Evolutionary conservation across 2,797 vertebrate species (phyloP).

Genomic region (Mormyrops attenuatus): DNA sequence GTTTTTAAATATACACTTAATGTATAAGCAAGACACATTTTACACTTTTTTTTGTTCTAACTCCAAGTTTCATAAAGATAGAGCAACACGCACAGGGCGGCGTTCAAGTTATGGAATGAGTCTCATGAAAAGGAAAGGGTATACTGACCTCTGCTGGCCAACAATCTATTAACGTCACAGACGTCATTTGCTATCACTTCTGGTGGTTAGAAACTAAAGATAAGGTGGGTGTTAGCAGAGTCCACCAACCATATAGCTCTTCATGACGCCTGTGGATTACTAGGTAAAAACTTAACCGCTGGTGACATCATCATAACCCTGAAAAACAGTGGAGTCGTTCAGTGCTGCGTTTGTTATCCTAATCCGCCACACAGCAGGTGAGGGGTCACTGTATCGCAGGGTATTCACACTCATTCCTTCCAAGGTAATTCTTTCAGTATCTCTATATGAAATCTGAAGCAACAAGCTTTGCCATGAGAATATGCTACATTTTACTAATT

Average conservation of each 20-base stretch:
- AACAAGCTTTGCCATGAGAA: not conserved
- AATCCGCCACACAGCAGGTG: not conserved
- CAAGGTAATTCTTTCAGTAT: not conserved
- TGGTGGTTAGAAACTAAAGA: not conserved
- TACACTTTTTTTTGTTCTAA: not conserved
- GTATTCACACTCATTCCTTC: not conserved
- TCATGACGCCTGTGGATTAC: not conserved
- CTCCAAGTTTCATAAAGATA: not conserved
- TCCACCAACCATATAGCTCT: not conserved
- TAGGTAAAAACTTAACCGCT: not conserved
- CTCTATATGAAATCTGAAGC: not conserved
- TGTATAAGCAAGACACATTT: not conserved
- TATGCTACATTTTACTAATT: not conserved
- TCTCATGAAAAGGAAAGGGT: slow-evolving; percentile 30
- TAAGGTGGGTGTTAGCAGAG: not conserved
- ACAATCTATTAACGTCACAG: not conserved
- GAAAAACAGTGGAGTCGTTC: not conserved
- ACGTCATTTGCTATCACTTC: not conserved
- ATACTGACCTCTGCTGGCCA: slow-evolving; percentile 61
- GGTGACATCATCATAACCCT: not conserved
- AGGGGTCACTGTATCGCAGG: not conserved
- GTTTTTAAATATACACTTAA: not conserved
- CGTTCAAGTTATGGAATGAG: not conserved
- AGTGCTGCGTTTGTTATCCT: not conserved
- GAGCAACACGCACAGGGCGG: not conserved